Percentiles rank a stretch among this genome's conserved stretches.
These are phyloP conservation scores for Neomonachus schauinslandi DNA, from an alignment of 2,113 vertebrate genomes.

Conservation along the genomic window DNA sequence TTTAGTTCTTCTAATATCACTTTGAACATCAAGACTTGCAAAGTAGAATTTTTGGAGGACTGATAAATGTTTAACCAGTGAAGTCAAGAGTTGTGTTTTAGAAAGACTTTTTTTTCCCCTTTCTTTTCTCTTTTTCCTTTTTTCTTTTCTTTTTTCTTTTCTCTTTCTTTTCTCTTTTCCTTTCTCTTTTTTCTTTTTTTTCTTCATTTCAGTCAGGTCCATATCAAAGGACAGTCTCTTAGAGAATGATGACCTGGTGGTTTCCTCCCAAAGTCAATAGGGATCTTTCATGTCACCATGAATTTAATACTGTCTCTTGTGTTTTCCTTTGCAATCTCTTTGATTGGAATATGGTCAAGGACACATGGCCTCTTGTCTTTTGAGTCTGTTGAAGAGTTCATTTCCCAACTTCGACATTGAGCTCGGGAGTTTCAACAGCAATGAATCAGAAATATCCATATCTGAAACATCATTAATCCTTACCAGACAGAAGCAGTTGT, in stretches of 20 bases:
- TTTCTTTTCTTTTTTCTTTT: too few relatives aligned
- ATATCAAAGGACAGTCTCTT: slow-evolving; percentile 50
- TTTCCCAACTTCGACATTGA: slow-evolving; percentile 72
- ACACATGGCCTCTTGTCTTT: slow-evolving; percentile 66
- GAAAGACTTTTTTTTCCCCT: not conserved
- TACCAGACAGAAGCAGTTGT: slow-evolving; percentile 73
- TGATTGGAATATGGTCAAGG: slow-evolving; percentile 53
- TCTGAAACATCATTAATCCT: slow-evolving; percentile 77
- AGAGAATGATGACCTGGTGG: slow-evolving; percentile 57
- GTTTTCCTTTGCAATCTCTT: slow-evolving; percentile 65
- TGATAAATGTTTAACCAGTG: not conserved
- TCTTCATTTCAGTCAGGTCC: not conserved
- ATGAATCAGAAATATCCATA: slow-evolving; percentile 75
- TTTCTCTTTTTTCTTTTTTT: too few relatives aligned
- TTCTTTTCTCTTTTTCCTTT: too few relatives aligned
- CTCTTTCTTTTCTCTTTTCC: too few relatives aligned
- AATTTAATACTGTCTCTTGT: slow-evolving; percentile 52
- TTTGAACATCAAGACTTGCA: slow-evolving; percentile 5
- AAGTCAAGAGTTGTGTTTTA: not conserved
- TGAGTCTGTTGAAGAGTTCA: slow-evolving; percentile 78
- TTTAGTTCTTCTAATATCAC: not conserved
- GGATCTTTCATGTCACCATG: slow-evolving; percentile 70
- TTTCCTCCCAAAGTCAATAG: slow-evolving; percentile 68
- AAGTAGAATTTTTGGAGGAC: not conserved
- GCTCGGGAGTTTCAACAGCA: slow-evolving; percentile 77